Evolutionary conservation across 2,797 vertebrate genomes (phyloP).

Genomic region (Sylvilagus floridanus): DNA sequence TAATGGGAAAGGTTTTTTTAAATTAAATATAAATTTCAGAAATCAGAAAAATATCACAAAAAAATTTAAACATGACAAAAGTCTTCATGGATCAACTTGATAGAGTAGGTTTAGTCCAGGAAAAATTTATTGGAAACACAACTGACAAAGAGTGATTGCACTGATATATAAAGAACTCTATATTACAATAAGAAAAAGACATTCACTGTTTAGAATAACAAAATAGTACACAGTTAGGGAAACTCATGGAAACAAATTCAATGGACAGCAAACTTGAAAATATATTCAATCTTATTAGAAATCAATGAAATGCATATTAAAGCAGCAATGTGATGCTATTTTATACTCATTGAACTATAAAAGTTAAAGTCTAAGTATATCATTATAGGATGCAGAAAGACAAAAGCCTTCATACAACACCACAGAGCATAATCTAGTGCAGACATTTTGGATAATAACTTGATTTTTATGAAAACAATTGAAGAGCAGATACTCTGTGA

Average conservation of each 20-base stretch:
- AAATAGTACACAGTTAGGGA: background rate
- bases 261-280: background rate
- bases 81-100: background rate
- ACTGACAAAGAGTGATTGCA: background rate
- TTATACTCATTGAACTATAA: background rate
- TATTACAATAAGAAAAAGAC: background rate
- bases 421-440: background rate
- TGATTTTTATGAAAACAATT: background rate
- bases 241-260: background rate
- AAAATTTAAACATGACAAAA: slow-evolving; percentile 27
- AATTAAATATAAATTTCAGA: slow-evolving; percentile 19
- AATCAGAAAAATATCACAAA: background rate
- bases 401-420: background rate
- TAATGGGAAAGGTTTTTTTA: slow-evolving; percentile 15
- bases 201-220: background rate
- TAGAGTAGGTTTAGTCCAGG: background rate
- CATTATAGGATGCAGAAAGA: background rate
- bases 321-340: background rate
- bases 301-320: background rate
- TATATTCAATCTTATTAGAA: background rate
- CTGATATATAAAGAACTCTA: background rate
- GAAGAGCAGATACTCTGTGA: background rate
- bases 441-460: background rate
- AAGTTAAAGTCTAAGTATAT: background rate
- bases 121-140: background rate